Evolutionary conservation across 2,888 invertebrate species (phyloP).

Genomic region (Drosophila fulvimacula): DNA sequence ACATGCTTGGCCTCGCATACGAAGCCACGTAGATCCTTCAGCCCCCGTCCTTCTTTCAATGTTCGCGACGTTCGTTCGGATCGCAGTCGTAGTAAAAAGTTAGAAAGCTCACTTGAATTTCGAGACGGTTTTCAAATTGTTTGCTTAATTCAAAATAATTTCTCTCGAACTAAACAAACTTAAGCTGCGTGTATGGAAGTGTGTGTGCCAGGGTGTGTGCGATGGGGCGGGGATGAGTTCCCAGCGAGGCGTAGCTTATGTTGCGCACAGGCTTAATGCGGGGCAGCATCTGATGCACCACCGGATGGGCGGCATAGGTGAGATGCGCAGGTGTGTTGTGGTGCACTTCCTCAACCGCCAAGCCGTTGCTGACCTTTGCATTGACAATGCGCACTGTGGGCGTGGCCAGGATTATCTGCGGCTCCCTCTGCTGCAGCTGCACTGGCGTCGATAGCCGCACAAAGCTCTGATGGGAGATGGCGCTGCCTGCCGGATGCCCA

Average conservation of each 20-base stretch:
- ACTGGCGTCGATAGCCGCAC: slow-evolving; percentile 78
- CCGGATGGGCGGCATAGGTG: slow-evolving; percentile 65
- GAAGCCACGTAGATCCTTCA: neutral
- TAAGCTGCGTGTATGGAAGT: slow-evolving; percentile 19
- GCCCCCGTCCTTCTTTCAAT: neutral
- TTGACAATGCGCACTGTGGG: slow-evolving; percentile 46
- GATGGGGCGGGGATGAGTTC: neutral
- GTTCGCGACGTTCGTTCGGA: slow-evolving; percentile 5
- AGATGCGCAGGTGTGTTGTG: slow-evolving; percentile 65
- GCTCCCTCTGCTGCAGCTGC: neutral
- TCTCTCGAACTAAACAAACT: slow-evolving; percentile 16
- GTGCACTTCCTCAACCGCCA: slow-evolving; percentile 1
- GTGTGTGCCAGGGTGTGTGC: slow-evolving; percentile 17
- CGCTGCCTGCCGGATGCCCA: slow-evolving; percentile 33
- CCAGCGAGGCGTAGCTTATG: slow-evolving; percentile 57
- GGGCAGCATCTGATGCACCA: slow-evolving; percentile 68
- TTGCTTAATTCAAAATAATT: slow-evolving; percentile 31
- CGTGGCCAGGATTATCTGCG: slow-evolving; percentile 6
- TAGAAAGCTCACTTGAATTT: slow-evolving; percentile 52
- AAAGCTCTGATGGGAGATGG: slow-evolving; percentile 86
- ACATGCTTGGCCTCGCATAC: slow-evolving; percentile 29
- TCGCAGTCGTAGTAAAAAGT: slow-evolving; percentile 8
- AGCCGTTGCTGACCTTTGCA: neutral
- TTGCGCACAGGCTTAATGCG: slow-evolving; percentile 64
- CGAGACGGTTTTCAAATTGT: slow-evolving; percentile 41